These are phyloP conservation scores for Sebastes baramenuke DNA, from an alignment of 2,797 vertebrate genomes.

Conservation along the genomic window DNA sequence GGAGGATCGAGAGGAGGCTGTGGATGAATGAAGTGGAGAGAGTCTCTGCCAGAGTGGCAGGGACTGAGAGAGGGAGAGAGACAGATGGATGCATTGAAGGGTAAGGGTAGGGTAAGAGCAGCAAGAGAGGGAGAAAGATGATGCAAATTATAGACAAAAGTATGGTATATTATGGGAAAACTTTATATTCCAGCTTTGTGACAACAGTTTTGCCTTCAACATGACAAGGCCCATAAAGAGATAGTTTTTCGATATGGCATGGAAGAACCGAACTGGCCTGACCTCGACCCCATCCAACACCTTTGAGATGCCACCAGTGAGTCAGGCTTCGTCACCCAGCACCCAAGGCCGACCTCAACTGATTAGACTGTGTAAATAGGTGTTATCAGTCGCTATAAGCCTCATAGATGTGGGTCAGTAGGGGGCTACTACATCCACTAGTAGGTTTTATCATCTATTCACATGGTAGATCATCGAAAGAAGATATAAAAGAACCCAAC, in stretches of 20 bases:
- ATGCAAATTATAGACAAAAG: neutral
- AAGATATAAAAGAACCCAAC: too few relatives aligned
- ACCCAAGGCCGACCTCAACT: neutral
- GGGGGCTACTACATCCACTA: too few relatives aligned
- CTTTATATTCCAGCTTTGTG: neutral
- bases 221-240: neutral
- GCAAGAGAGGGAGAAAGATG: neutral
- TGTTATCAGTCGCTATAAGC: too few relatives aligned
- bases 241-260: neutral
- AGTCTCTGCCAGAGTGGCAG: constrained; percentile 23
- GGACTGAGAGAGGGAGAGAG: constrained; percentile 15
- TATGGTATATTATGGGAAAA: neutral
- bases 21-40: constrained; percentile 62
- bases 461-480: too few relatives aligned
- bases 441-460: too few relatives aligned
- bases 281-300: neutral
- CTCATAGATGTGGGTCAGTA: too few relatives aligned
- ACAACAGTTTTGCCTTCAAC: neutral
- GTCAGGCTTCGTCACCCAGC: neutral
- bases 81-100: constrained; percentile 7
- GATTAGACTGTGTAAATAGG: too few relatives aligned
- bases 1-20: constrained; percentile 54
- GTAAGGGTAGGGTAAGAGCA: neutral
- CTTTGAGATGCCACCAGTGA: neutral
- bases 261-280: neutral